Evolutionary conservation across 2,113 vertebrate genomes (phyloP).

Genomic region (Boulengeromyrus knoepffleri): DNA sequence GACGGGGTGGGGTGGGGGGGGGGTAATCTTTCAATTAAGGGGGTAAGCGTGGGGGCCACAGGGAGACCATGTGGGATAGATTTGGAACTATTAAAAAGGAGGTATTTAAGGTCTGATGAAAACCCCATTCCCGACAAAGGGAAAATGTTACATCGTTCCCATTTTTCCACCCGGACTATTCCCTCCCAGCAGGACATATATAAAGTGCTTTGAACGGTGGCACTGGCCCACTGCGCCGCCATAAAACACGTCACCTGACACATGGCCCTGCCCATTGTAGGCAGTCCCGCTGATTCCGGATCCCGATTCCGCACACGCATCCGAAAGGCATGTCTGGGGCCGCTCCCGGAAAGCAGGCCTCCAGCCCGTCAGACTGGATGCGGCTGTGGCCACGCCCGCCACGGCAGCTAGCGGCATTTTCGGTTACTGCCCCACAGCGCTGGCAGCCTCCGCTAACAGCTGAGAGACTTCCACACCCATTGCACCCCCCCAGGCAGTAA

Average conservation of each 20-base stretch:
- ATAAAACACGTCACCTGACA: background rate
- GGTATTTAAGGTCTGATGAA: conserved; percentile 46
- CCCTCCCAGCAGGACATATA: background rate
- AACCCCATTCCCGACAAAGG: conserved; percentile 48
- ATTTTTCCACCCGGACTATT: background rate
- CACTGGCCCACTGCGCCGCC: background rate
- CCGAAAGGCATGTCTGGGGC: background rate
- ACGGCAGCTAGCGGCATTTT: background rate
- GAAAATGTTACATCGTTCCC: conserved; percentile 44
- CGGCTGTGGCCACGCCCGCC: background rate
- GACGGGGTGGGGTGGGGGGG: conserved; percentile 33
- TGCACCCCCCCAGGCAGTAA: background rate
- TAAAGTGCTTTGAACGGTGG: background rate
- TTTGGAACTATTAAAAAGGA: conserved; percentile 56
- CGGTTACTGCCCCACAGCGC: background rate
- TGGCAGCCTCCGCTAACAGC: background rate
- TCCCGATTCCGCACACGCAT: background rate
- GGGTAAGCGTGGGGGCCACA: conserved; percentile 25
- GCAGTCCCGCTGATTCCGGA: background rate
- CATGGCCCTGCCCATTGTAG: background rate
- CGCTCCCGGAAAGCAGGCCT: background rate
- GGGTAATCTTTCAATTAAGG: conserved; percentile 20
- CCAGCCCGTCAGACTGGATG: background rate
- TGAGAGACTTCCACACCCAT: background rate
- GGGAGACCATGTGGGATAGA: conserved; percentile 67